Conservation (phyloP, 2,113 vertebrate species). For the Dipodomys ordii region DNA sequence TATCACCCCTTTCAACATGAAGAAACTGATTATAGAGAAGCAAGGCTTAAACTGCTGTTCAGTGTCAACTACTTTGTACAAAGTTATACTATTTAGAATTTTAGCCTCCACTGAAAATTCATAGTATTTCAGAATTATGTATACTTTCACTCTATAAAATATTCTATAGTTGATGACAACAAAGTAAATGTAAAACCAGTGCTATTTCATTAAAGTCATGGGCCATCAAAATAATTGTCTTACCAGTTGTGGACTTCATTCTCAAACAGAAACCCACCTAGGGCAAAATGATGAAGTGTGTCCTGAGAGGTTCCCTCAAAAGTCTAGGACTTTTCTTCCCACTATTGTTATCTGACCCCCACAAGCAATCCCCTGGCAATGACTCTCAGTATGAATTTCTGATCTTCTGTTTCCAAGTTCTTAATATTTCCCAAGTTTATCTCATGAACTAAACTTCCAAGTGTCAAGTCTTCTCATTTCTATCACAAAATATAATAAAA, state of each 20-base stretch:
- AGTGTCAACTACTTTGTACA: not conserved
- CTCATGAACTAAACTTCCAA: not conserved
- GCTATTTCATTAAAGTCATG: not conserved
- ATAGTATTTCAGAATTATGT: conserved; percentile 6
- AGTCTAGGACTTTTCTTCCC: not conserved
- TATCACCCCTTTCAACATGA: too few relatives aligned
- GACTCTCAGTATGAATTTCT: not conserved
- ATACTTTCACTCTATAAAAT: conserved; percentile 4
- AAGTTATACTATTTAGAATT: conserved; percentile 21
- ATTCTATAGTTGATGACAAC: not conserved
- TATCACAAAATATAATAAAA: not conserved
- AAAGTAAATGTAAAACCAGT: not conserved
- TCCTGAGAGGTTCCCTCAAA: not conserved
- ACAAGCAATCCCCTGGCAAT: conserved; percentile 38
- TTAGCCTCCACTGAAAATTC: not conserved
- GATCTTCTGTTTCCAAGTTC: not conserved
- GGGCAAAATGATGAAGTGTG: not conserved
- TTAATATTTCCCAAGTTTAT: not conserved
- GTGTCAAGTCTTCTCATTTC: not conserved
- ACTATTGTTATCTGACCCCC: not conserved
- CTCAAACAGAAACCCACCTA: not conserved
- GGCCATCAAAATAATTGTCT: not conserved
- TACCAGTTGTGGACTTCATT: not conserved
- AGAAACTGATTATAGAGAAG: not conserved
- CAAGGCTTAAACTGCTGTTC: not conserved